Base-by-base conservation (phyloP, 2,888 invertebrate species). In the Pseudanteris insignis region DNA sequence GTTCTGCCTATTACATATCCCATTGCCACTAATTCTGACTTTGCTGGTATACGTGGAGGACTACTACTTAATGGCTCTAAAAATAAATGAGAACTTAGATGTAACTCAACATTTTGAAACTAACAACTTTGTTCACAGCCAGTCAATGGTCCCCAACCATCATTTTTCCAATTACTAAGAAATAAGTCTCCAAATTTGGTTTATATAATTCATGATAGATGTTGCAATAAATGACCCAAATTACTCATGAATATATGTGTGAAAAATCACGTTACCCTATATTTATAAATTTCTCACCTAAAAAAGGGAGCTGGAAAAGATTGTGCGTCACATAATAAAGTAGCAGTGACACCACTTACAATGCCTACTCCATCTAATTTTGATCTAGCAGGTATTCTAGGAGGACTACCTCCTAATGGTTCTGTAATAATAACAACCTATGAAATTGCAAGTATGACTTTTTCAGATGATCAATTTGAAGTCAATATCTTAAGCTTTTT, bases 291-390 rank as follows among this genome's bases (percentile, higher is more conserved):
- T 5, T 21, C 60, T 76, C 75, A 79, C 79, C 77, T 77, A 84
- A 46, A 54, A 0, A 83, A 74, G 33, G 89, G 89, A 55, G 87
- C 84, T 30, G 89, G 89, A 82, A 83, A 88, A 36, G 87, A 87
- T 79, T 89, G 89, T 66, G 88, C 89, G 81, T 88, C 87, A 80
- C 89, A 89, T 65, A 75, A 70, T 48, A 79, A 69, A 36, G 77
- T 75, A 46, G 77, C 63, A n/a, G 73, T 54, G 54, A 64, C 61
- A 36, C 41, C 47, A 4, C 21, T 25, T 37, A 26, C 12, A 9
- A 41, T 26, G 67, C 67, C 36, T 58, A 59, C 18, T 41, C 40
- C 81, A 62, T 80, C 73, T 73, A 53, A 53, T 26, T 82, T 81
- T 21, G 81, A 81, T 68, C 81, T 80, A 50, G 81, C 80, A 18